Evolutionary conservation across 2,797 vertebrate genomes (phyloP), one percentile per base, ranked within the genome.

Genomic region (Gallirallus australis): DNA sequence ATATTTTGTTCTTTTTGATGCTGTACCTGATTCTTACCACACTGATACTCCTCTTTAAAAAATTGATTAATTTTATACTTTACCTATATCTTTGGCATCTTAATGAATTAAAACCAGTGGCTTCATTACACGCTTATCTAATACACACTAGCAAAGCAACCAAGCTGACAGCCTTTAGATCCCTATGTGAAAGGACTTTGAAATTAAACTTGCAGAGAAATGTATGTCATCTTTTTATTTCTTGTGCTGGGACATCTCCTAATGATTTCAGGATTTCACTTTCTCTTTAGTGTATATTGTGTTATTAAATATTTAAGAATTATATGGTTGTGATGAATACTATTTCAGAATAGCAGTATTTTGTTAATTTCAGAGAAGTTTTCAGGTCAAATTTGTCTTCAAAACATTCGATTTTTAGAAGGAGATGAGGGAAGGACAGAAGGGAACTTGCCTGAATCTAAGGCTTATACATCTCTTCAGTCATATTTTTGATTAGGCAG

Each of bases 281-380:
- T 30, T 90, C 47, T 75, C 81, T 85, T 69, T 75, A 82, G 39
- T 66, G 35, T 6, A 17, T 94, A 87, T 94, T 89, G 80, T 82
- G 52, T 77, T 94, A 94, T 90, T 96, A 90, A 92, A 85, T 95
- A 94, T 96, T 95, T 79, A 95, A 91, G 59, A 83, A 83, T 75
- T 42, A 31, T 64, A 31, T 59, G 14, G 50, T 86, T 72, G 12
- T 90, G 83, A 82, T 68, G 76, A 80, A 63, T 91, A 17, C 25
- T 73, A 7, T 88, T 90, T 93, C 28, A 77, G 65, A 78, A 80
- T 8, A 85, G 57, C 33, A 71, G 70, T 65, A 48, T 66, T 72
- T n/a, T 45, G 10, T 91, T 88, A n/a, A 11, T 80, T 59, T 21
- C n/a, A 33, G 27, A 52, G 37, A 75, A 89, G 30, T 83, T 94